Base-by-base conservation (phyloP, 2,888 invertebrate species). In the Lymantria dispar region DNA sequence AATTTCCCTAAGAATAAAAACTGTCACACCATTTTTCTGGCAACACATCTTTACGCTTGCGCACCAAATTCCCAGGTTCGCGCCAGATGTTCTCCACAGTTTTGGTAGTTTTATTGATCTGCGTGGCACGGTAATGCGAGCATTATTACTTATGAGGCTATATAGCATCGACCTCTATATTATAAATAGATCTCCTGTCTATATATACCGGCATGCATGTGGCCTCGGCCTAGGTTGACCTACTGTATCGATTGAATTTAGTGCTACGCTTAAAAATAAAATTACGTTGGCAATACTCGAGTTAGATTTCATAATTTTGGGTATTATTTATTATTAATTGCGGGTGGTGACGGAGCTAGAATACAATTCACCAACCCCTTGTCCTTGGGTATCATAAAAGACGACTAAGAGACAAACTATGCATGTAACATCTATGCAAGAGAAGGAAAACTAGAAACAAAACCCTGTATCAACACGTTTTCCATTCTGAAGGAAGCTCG, bases 21-120 rank as follows among this genome's bases (percentile, higher is more conserved):
- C 30, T 1, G 8, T 11, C 12, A 33, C 12, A 45, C 22, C 7
- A 3, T 13, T 3, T 43, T 14, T 5, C 45, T 78, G 74, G 86
- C 78, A 87, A 82, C 80, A 73, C 73, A 9, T 0, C 0, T 0
- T 7, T 36, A 54, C 86, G 85, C 90, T 85, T 82, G 90, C 87
- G 89, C 71, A 33, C 2, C 10, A 40, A 44, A 52, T 57, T 61
- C 64, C 70, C 68, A 71, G 77, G 72, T 79, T 83, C 80, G 78
- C 80, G 80, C 83, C 88, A 88, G 85, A 85, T 86, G 84, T 78
- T 82, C 62, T 51, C 58, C 47, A 37, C 59, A 75, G 74, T 81
- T 84, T 85, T 86, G 84, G 84, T 74, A 85, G 74, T 79, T 80
- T 85, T 90, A 90, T 90, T 85, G 90, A 90, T 90, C 86, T 80